These are phyloP conservation scores for Ectropis grisescens DNA, from an alignment of 1,140 invertebrate species.

Conservation along the genomic window DNA sequence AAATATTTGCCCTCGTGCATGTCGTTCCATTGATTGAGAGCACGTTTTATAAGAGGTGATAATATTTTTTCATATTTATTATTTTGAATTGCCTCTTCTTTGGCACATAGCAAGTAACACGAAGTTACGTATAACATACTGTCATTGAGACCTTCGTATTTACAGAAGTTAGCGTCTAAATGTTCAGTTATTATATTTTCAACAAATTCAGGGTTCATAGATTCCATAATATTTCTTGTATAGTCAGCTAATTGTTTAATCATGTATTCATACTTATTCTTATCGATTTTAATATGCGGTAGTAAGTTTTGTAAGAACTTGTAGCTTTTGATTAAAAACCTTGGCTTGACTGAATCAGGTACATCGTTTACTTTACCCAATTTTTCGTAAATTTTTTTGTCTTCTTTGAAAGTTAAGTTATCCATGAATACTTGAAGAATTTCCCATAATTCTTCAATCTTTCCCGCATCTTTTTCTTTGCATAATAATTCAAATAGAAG, in stretches of 20 bases:
- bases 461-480: slow-evolving; percentile 26
- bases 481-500: slow-evolving; percentile 27
- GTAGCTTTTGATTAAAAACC: slow-evolving; percentile 28
- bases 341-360: slow-evolving; percentile 19
- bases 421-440: slow-evolving; percentile 33
- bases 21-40: slow-evolving; percentile 15
- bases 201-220: slow-evolving; percentile 25
- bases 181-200: slow-evolving; percentile 19
- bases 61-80: slow-evolving; percentile 26
- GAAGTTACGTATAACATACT: slow-evolving; percentile 18
- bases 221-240: slow-evolving; percentile 22
- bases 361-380: slow-evolving; percentile 21
- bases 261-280: slow-evolving; percentile 6
- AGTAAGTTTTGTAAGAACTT: slow-evolving; percentile 24
- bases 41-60: slow-evolving; percentile 18
- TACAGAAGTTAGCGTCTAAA: slow-evolving; percentile 17
- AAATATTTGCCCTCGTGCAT: slow-evolving; percentile 4
- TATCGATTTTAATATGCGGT: slow-evolving; percentile 10
- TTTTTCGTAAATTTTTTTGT: slow-evolving; percentile 27
- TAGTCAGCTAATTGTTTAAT: slow-evolving; percentile 12
- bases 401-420: slow-evolving; percentile 30
- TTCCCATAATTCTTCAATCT: slow-evolving; percentile 20
- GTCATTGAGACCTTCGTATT: neutral
- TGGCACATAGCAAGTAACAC: slow-evolving; percentile 20
- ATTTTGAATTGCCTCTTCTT: slow-evolving; percentile 19